Evolutionary conservation across 2,888 invertebrate species (phyloP), one percentile per base, ranked within the genome.

Genomic region (Ormyrus thymus): DNA sequence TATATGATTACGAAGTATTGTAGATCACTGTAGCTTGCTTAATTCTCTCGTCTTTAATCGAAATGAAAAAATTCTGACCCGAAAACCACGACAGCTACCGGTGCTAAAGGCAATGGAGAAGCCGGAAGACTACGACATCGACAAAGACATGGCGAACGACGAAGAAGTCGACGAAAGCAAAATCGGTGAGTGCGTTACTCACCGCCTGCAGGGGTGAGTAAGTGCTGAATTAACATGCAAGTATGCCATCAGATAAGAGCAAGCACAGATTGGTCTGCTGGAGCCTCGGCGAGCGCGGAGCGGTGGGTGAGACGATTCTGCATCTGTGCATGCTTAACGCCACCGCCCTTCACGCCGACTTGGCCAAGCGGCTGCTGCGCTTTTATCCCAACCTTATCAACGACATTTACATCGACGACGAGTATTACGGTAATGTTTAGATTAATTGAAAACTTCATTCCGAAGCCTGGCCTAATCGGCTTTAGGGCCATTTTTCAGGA

Each of bases 311-410:
- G 91, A 97, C 97, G 0, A 95, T 97, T 81, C 91, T 99, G 11
- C 99, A 98, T 90, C 91, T 98, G 50, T 99, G 99, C 87, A 92
- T 99, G 76, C 91, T 99, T 46, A 96, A 97, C 86, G 97, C 98
- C 0, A 96, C 97, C 0, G 95, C 97, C 0, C 91, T 98, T 64
- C 96, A 98, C 88, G 97, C 97, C 0, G 98, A 98, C 88, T 92
- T 99, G 73, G 98, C 98, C 0, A 98, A 98, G 90, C 92, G 98
- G 77, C 92, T 99, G 46, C 91, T 99, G 7, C 93, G 95, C 69
- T 96, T 97, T 88, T 99, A 97, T 91, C 99, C 99, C 0, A 97
- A 97, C 88, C 93, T 99, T 29, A 97, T 99, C 86, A 96, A 98
- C 87, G 99, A 99, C 87, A 95, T 98, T 84, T 99, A 98, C 90